These are phyloP conservation scores for Pheosia tremula DNA, from an alignment of 2,888 invertebrate genomes.

Conservation along the genomic window DNA sequence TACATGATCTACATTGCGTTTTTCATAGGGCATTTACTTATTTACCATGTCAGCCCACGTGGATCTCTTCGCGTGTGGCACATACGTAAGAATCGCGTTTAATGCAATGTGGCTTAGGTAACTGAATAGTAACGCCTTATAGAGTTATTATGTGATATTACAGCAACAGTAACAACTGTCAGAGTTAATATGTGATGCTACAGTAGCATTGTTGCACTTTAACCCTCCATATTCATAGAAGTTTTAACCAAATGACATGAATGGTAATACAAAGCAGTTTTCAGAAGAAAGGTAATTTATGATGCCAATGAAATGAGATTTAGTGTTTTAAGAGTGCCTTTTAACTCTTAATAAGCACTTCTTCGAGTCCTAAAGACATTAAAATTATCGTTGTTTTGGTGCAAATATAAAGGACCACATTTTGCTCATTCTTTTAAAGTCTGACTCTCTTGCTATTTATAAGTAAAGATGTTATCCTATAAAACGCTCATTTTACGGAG, in stretches of 20 bases:
- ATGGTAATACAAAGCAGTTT: too few species aligned
- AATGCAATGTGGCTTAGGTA: background rate
- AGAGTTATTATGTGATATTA: too few species aligned
- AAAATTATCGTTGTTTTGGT: too few species aligned
- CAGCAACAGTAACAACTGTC: too few species aligned
- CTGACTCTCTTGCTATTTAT: conserved; percentile 7
- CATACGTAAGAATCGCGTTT: background rate
- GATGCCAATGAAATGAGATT: too few species aligned
- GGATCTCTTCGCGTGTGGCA: background rate
- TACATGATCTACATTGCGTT: background rate
- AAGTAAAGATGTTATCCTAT: background rate
- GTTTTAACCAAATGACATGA: too few species aligned
- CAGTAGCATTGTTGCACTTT: background rate
- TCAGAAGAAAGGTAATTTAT: too few species aligned
- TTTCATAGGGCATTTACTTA: background rate
- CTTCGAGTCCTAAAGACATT: too few species aligned
- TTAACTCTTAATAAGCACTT: too few species aligned
- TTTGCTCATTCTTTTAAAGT: background rate
- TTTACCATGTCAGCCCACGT: background rate
- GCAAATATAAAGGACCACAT: too few species aligned
- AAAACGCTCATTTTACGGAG: conserved; percentile 6
- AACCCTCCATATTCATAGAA: too few species aligned
- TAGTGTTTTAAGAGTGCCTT: too few species aligned
- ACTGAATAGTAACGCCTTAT: background rate
- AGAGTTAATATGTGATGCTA: background rate